These are phyloP conservation scores for Whitmania pigra DNA, from an alignment of 1,140 invertebrate genomes.

Conservation along the genomic window DNA sequence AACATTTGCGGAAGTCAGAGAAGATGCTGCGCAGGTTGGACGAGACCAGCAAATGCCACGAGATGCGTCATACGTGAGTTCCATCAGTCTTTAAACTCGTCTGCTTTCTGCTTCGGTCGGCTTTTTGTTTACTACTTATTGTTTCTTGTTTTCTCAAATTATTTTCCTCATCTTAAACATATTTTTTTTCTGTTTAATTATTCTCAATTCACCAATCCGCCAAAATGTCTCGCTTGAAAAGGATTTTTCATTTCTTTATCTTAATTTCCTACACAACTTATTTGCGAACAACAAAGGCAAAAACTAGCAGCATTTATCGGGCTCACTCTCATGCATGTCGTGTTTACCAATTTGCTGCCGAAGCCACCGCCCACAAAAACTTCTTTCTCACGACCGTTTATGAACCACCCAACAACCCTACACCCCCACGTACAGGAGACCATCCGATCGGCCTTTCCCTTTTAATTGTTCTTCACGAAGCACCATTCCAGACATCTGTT, in stretches of 20 bases:
- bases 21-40: constrained; percentile 70
- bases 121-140: no score
- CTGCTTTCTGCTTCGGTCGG: no score
- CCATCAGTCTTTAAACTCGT: background rate
- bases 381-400: no score
- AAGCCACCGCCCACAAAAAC: background rate
- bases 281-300: background rate
- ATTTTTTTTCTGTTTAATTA: no score
- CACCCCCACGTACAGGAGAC: no score
- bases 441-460: no score
- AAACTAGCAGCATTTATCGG: background rate
- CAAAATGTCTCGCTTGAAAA: constrained; percentile 17
- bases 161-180: no score
- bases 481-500: no score
- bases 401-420: background rate
- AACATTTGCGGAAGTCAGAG: constrained; percentile 59
- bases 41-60: constrained; percentile 53
- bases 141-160: no score
- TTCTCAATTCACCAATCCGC: background rate
- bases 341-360: constrained; percentile 13
- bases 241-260: constrained; percentile 4
- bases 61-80: constrained; percentile 70
- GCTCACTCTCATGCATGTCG: constrained; percentile 7
- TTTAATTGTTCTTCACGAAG: no score
- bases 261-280: background rate